Evolutionary conservation across 1,140 invertebrate species (phyloP).

Genomic region (Polypedilum vanderplanki): DNA sequence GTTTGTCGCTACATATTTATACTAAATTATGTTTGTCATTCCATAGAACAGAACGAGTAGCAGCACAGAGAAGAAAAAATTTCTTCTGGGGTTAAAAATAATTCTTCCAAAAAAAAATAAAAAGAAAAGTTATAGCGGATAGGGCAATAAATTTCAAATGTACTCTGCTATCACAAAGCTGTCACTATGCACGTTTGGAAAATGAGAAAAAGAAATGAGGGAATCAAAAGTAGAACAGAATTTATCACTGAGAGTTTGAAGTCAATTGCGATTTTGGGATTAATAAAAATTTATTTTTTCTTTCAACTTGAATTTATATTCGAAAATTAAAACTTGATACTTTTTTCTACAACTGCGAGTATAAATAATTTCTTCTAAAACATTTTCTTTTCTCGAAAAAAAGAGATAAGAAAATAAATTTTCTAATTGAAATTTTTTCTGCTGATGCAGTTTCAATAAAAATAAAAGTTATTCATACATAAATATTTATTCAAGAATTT

Average conservation of each 20-base stretch:
- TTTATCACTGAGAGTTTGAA: not conserved
- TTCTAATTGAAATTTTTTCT: not conserved
- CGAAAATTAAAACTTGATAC: constrained; percentile 4
- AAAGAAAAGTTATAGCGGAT: not conserved
- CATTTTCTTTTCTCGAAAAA: not conserved
- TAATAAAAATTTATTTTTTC: constrained; percentile 15
- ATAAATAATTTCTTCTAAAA: not conserved
- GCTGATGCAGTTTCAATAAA: not conserved
- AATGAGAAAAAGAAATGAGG: not conserved
- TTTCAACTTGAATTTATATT: not conserved
- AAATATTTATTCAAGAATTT: not conserved
- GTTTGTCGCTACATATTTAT: too few relatives aligned
- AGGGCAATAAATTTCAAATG: not conserved
- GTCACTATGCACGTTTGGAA: not conserved
- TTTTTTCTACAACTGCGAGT: not conserved
- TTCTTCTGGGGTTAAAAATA: not conserved
- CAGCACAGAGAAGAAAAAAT: too few relatives aligned
- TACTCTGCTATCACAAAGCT: not conserved
- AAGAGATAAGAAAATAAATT: not conserved
- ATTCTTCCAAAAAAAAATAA: not conserved
- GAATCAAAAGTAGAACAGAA: not conserved
- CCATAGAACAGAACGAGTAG: too few relatives aligned
- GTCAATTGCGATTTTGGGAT: constrained; percentile 23
- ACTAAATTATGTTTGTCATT: too few relatives aligned
- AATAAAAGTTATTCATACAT: not conserved